phyloP scores from a whole-genome alignment of 2,888 invertebrate species.

The Heterodera filipjevi region DNA sequence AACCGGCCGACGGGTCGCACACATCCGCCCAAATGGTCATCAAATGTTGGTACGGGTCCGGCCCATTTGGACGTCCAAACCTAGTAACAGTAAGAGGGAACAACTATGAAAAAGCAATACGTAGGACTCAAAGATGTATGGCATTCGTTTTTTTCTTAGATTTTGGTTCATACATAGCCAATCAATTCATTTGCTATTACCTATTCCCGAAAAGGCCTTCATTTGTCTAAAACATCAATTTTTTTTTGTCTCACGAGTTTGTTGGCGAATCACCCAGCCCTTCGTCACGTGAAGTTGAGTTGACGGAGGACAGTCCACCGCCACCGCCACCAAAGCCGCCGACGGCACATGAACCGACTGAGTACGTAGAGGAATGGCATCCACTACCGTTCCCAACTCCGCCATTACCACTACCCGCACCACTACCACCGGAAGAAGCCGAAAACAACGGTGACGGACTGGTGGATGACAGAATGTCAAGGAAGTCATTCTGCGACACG shows the following conservation, averaged over 20 bases:
- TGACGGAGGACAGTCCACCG: slow-evolving; percentile 33
- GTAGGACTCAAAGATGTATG: no score
- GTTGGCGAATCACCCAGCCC: slow-evolving; percentile 54
- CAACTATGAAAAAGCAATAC: no score
- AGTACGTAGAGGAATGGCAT: slow-evolving; percentile 3
- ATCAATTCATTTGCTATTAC: no score
- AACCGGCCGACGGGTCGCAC: not conserved
- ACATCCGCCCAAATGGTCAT: slow-evolving; percentile 19
- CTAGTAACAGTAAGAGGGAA: not conserved
- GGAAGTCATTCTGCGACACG: slow-evolving; percentile 19
- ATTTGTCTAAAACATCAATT: slow-evolving; percentile 9
- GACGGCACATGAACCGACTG: not conserved
- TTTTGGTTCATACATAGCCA: no score
- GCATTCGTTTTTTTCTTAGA: no score
- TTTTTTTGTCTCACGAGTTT: slow-evolving; percentile 43
- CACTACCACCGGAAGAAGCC: not conserved
- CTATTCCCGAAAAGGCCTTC: no score
- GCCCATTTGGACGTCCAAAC: slow-evolving; percentile 3
- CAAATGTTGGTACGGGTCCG: slow-evolving; percentile 12
- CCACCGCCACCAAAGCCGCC: not conserved
- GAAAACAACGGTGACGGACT: slow-evolving; percentile 15
- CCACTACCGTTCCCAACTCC: no score
- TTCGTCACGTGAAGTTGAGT: slow-evolving; percentile 50
- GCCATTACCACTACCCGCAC: not conserved
- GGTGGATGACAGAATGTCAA: slow-evolving; percentile 22